Base-by-base conservation (phyloP, 2,888 invertebrate species). In the Rhodophaea formosa region DNA sequence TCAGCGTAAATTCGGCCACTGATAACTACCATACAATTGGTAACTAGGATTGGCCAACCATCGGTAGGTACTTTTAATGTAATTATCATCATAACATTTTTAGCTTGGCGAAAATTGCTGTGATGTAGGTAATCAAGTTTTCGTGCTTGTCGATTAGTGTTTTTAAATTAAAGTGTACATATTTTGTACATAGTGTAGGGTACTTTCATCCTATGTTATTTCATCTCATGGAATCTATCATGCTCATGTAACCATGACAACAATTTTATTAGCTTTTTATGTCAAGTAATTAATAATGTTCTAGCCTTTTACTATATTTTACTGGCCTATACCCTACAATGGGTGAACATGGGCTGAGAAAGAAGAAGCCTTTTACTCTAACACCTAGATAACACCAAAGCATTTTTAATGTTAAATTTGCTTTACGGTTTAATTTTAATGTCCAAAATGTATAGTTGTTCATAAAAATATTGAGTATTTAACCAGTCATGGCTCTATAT, bases 61-160 rank as follows among this genome's bases (percentile, higher is more conserved):
- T 16, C 8, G 8, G 14, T 16, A 8, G 8, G 14, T 16, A 8
- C 16, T 23, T 51, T 5, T 43, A 43, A 44, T 39, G 29, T 29
- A 42, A 35, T 29, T 12, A 39, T 49, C 32, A 49, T 32, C 49
- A 49, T 49, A 7, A 49, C 15, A 49, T 32, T 32, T 35, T 29
- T 56, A 43, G 8, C 42, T 47, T 51, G 16, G 52, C 39, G 52
- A 30, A 49, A 57, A 51, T 49, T 53, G 52, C 44, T 52, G 44
- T 52, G 51, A 45, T 32, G 39, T 57, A 52, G 29, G 23, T 23
- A 23, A 23, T 23, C 3, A 23, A 23, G 23, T 23, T 23, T 49
- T 10, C 35, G 35, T 17, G 51, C 30, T 51, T 39, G 14, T 35
- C 16, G 12, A 51, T 14, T 46, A 46, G 46, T 7, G 12, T 29